Percentiles rank a stretch among this genome's conserved stretches.
phyloP scores from a whole-genome alignment of 2,888 invertebrate genomes.

The Osedax fenrisi region DNA sequence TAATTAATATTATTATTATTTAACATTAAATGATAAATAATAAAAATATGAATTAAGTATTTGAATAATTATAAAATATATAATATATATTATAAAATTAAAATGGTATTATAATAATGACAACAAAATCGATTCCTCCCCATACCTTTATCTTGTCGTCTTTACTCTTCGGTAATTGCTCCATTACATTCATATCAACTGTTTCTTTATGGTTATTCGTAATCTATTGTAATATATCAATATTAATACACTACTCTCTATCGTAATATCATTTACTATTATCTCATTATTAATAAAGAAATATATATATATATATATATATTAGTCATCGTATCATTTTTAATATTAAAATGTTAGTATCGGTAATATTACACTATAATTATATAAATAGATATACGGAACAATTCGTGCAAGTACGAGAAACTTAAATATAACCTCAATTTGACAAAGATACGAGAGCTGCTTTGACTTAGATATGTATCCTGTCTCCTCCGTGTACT shows the following conservation, averaged over 20 bases:
- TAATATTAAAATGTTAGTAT: not conserved
- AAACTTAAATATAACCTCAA: not conserved
- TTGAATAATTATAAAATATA: not conserved
- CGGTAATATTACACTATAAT: too few species aligned
- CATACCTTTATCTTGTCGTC: not conserved
- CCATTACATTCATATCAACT: not conserved
- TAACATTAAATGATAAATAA: not conserved
- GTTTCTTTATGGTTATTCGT: not conserved
- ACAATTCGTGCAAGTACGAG: too few species aligned
- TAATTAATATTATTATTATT: not conserved
- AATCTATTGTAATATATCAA: not conserved
- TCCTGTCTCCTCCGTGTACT: not conserved
- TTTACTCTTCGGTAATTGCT: not conserved
- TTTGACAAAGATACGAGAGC: not conserved
- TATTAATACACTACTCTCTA: too few species aligned
- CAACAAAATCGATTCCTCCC: too few species aligned
- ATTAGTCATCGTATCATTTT: not conserved
- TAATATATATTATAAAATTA: too few species aligned
- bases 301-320: not conserved
- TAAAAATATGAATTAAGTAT: not conserved
- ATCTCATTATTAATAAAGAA: not conserved
- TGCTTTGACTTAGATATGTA: not conserved
- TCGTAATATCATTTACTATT: too few species aligned
- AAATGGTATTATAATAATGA: too few species aligned
- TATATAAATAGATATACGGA: too few species aligned